phyloP scores from a whole-genome alignment of 2,797 vertebrate species.

The Zenarchopterus dispar region DNA sequence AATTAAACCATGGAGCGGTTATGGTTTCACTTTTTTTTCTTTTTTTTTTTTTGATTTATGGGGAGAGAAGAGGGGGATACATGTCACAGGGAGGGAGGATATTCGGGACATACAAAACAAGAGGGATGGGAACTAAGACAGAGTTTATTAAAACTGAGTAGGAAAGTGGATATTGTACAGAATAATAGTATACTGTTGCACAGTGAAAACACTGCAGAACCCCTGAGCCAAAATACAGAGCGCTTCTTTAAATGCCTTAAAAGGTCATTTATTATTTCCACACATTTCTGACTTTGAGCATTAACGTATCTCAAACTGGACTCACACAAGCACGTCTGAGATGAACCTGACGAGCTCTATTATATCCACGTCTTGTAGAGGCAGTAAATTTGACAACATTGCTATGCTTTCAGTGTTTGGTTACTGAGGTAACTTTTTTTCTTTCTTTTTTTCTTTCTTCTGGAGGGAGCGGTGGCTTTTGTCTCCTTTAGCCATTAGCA shows the following conservation, averaged over 20 bases:
- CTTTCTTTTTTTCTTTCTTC: constrained; percentile 22
- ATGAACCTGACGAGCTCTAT: constrained; percentile 39
- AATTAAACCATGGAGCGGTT: constrained; percentile 12
- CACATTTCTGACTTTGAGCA: constrained; percentile 29
- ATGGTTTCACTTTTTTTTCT: constrained; percentile 43
- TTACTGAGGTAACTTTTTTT: constrained; percentile 61
- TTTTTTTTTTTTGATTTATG: constrained; percentile 31
- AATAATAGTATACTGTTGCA: constrained; percentile 69
- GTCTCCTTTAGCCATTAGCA: constrained; percentile 59
- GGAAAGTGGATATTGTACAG: constrained; percentile 67
- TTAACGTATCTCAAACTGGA: constrained; percentile 34
- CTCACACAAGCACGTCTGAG: constrained; percentile 14
- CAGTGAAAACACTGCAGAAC: constrained; percentile 43
- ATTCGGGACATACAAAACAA: constrained; percentile 36
- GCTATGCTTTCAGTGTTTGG: constrained; percentile 58
- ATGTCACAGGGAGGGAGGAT: constrained; percentile 39
- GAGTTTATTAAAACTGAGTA: constrained; percentile 61
- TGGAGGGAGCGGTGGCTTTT: constrained; percentile 60
- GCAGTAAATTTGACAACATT: constrained; percentile 61
- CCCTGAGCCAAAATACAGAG: constrained; percentile 37
- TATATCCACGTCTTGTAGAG: constrained; percentile 51
- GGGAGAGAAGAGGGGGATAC: constrained; percentile 27
- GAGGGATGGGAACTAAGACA: constrained; percentile 25
- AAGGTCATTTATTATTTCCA: constrained; percentile 49
- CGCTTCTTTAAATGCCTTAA: constrained; percentile 39